Evolutionary conservation across 2,888 invertebrate genomes (phyloP).

Genomic region (Himalopsyche kuldschensis): DNA sequence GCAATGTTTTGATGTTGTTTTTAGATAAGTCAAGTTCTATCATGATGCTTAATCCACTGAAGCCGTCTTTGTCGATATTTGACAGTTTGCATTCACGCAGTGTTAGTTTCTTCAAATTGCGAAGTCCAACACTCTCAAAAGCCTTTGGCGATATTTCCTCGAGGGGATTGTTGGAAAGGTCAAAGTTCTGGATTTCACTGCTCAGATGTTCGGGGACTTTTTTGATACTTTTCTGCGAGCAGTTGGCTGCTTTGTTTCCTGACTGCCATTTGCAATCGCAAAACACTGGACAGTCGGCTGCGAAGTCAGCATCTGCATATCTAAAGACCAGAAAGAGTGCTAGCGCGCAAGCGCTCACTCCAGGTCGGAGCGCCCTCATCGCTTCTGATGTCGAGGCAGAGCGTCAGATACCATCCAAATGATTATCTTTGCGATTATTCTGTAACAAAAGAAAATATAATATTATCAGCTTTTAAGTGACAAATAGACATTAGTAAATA

Average conservation of each 20-base stretch:
- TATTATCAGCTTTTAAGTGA: too few relatives aligned
- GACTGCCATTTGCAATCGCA: slow-evolving; percentile 87
- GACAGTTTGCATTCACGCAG: slow-evolving; percentile 74
- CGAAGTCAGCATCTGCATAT: slow-evolving; percentile 44
- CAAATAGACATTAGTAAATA: too few relatives aligned
- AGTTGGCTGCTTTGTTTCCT: slow-evolving; percentile 83
- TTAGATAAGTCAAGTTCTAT: slow-evolving; percentile 82
- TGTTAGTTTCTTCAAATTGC: slow-evolving; percentile 80
- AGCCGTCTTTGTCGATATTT: slow-evolving; percentile 73
- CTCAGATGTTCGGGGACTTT: slow-evolving; percentile 74
- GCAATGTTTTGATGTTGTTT: slow-evolving; percentile 68
- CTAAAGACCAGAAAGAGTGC: neutral
- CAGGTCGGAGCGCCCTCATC: slow-evolving; percentile 14
- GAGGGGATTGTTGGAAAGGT: slow-evolving; percentile 72
- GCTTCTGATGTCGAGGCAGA: neutral
- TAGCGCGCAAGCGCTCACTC: neutral
- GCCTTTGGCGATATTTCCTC: slow-evolving; percentile 67
- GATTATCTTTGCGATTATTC: neutral
- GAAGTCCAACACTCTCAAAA: slow-evolving; percentile 69
- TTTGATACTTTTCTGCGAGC: slow-evolving; percentile 66
- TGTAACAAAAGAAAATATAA: slow-evolving; percentile 8
- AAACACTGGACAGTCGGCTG: slow-evolving; percentile 63
- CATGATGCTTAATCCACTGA: slow-evolving; percentile 73
- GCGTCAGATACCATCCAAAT: slow-evolving; percentile 18
- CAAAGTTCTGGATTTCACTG: slow-evolving; percentile 70